phyloP scores from a whole-genome alignment of 2,113 vertebrate species.

The Saguinus imperator region DNA sequence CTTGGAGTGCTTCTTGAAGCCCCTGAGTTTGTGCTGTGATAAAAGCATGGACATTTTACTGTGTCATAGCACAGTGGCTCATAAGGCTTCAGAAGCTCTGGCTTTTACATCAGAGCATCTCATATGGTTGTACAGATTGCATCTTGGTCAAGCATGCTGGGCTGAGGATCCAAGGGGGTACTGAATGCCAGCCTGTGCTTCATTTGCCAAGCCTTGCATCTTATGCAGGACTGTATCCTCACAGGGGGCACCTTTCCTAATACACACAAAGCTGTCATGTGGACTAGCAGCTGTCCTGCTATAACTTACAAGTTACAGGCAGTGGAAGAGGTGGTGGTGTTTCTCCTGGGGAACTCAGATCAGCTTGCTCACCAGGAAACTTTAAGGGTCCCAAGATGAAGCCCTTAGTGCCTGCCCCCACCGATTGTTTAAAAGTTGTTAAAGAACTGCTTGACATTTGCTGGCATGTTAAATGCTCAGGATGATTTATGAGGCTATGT shows the following conservation, averaged over 20 bases:
- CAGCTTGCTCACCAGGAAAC: neutral
- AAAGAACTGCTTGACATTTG: neutral
- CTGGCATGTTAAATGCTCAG: neutral
- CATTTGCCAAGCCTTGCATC: neutral
- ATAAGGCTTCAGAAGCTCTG: neutral
- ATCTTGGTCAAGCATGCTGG: neutral
- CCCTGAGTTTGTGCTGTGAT: neutral
- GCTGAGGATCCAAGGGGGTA: neutral
- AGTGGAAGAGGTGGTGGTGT: neutral
- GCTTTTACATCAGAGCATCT: neutral
- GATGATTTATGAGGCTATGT: neutral
- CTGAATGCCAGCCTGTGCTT: neutral
- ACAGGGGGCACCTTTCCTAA: neutral
- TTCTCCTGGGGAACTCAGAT: neutral
- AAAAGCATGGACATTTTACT: neutral
- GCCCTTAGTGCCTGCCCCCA: neutral
- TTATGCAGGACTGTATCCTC: neutral
- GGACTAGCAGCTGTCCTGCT: neutral
- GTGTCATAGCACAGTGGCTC: neutral
- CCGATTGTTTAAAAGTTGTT: neutral
- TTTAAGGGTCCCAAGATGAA: neutral
- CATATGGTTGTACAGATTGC: neutral
- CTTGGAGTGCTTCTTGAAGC: neutral
- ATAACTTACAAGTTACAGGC: no score
- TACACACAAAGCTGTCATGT: neutral